Percentiles rank a stretch among this genome's conserved stretches.
phyloP scores from a whole-genome alignment of 2,113 vertebrate genomes.

The Mellivora capensis region DNA sequence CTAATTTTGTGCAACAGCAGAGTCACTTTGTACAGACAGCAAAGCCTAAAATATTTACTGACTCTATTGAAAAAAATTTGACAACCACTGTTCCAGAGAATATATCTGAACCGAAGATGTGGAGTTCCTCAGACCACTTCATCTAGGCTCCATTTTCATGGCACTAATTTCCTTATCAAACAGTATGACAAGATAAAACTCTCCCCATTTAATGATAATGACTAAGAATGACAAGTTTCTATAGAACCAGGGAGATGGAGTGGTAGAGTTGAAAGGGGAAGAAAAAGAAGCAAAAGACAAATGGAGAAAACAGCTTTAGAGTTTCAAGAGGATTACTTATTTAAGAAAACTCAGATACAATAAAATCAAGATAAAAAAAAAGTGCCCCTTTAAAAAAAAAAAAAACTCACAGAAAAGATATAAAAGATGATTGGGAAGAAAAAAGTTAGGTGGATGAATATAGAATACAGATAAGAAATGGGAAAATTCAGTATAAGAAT shows the following conservation, averaged over 20 bases:
- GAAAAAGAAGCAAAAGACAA: neutral
- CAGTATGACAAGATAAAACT: neutral
- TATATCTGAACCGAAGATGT: neutral
- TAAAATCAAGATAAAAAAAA: neutral
- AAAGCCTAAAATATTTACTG: neutral
- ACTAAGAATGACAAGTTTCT: neutral
- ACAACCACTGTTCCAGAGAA: neutral
- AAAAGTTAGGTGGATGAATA: neutral
- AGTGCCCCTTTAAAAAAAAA: neutral
- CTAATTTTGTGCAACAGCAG: neutral
- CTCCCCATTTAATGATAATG: neutral
- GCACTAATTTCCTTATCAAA: neutral
- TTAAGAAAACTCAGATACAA: neutral
- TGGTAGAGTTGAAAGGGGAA: neutral
- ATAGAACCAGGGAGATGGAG: neutral
- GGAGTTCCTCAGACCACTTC: neutral
- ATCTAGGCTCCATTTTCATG: neutral
- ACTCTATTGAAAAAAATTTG: neutral
- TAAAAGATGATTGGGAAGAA: neutral
- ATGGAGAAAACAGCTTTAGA: neutral
- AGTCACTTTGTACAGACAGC: neutral
- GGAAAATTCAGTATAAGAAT: neutral
- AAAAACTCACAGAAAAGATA: neutral
- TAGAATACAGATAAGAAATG: neutral
- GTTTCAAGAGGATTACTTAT: neutral